phyloP scores from a whole-genome alignment of 1,140 invertebrate genomes.

The Heliothis subflexa region DNA sequence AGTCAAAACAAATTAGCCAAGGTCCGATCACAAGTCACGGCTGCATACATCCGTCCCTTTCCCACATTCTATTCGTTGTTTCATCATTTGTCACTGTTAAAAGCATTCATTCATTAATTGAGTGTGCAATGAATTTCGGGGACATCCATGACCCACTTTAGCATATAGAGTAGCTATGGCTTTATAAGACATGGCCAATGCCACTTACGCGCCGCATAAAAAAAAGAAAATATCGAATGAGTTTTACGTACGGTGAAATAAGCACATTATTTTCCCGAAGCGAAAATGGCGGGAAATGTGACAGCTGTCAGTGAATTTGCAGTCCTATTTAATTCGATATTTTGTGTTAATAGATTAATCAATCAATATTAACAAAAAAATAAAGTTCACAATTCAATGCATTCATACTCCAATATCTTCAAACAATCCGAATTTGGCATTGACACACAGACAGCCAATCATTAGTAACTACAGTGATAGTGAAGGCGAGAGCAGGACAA shows the following conservation, averaged over 20 bases:
- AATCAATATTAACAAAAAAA: neutral
- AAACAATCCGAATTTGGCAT: slow-evolving; percentile 21
- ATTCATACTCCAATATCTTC: neutral
- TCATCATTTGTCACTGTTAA: slow-evolving; percentile 37
- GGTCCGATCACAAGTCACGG: neutral
- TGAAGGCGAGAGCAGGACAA: slow-evolving; percentile 15
- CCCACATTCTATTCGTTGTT: slow-evolving; percentile 2
- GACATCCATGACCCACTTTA: slow-evolving; percentile 70
- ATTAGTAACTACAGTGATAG: slow-evolving; percentile 22
- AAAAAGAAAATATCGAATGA: slow-evolving; percentile 29
- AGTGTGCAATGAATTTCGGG: slow-evolving; percentile 61
- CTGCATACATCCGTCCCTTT: slow-evolving; percentile 31
- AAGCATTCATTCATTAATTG: slow-evolving; percentile 62
- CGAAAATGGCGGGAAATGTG: slow-evolving; percentile 8
- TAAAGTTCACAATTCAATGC: slow-evolving; percentile 1
- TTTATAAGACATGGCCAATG: slow-evolving; percentile 28
- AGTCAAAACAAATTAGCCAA: slow-evolving; percentile 7
- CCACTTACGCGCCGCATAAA: slow-evolving; percentile 3
- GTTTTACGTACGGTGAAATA: neutral
- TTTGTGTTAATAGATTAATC: neutral
- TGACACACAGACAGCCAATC: slow-evolving; percentile 23
- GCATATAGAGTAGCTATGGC: slow-evolving; percentile 40
- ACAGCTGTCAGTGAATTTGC: too few relatives aligned
- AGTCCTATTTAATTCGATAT: neutral
- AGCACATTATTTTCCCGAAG: neutral